A percentile compares a stretch with the other conserved stretches of the same genome.
These are phyloP conservation scores for Gambelia wislizenii DNA, from an alignment of 2,797 vertebrate species.

Conservation along the genomic window DNA sequence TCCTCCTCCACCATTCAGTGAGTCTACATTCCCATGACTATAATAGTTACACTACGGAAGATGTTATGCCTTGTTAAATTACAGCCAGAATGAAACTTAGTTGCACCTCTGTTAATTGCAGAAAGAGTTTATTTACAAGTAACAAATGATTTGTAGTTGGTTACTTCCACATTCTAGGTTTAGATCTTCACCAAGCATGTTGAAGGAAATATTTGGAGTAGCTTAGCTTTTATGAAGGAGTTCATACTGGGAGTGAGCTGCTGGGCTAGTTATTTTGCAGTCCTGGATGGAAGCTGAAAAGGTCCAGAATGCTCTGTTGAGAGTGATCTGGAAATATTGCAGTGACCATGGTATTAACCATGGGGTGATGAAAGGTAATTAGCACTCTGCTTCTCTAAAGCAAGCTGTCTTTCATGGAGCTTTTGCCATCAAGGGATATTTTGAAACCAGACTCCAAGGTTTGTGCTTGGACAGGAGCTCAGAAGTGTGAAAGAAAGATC, in stretches of 20 bases:
- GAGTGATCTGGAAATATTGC: background rate
- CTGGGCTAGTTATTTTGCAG: background rate
- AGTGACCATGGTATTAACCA: background rate
- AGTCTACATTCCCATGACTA: no score
- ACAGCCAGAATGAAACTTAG: background rate
- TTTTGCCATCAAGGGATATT: background rate
- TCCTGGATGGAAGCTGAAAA: background rate
- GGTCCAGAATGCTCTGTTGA: background rate
- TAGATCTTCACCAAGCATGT: background rate
- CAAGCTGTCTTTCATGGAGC: background rate
- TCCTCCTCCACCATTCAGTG: no score
- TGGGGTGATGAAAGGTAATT: background rate
- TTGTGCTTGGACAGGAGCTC: background rate
- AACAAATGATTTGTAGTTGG: background rate
- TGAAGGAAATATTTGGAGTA: background rate
- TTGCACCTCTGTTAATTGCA: background rate
- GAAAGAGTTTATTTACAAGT: background rate
- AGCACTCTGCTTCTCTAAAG: background rate
- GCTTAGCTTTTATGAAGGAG: background rate
- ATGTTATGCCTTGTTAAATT: background rate
- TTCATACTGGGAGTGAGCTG: background rate
- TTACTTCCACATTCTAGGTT: background rate
- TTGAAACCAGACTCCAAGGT: conserved; percentile 27
- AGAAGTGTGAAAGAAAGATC: conserved; percentile 22
- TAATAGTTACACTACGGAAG: background rate